Evolutionary conservation across 2,113 vertebrate genomes (phyloP).

Genomic region (Nothobranchius furzeri): DNA sequence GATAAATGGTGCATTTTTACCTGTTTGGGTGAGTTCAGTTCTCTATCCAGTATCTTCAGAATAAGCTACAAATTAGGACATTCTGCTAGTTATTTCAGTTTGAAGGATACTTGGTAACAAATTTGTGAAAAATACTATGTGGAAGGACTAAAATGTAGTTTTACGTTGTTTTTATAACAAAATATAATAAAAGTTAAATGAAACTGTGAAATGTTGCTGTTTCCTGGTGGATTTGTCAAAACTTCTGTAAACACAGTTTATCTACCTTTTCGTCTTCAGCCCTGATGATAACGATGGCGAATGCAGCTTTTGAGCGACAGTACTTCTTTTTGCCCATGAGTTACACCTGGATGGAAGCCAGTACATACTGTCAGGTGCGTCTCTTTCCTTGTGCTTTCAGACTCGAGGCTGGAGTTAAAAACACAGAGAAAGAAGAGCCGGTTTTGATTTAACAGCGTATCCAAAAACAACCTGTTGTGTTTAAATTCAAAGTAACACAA

Average conservation of each 20-base stretch:
- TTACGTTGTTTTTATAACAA: too few species aligned
- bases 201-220: neutral
- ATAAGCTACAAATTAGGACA: too few species aligned
- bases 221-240: neutral
- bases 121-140: too few species aligned
- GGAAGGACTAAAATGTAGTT: too few species aligned
- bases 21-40: conserved; percentile 35
- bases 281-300: neutral
- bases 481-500: too few species aligned
- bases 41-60: neutral
- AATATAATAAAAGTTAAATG: too few species aligned
- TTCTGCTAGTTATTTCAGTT: too few species aligned
- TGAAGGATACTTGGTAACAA: too few species aligned
- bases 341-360: conserved; percentile 58
- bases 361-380: conserved; percentile 57
- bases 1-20: neutral
- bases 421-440: too few species aligned
- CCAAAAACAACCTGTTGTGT: too few species aligned
- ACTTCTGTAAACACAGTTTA: neutral
- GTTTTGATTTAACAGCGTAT: too few species aligned
- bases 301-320: conserved; percentile 21
- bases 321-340: conserved; percentile 1
- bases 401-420: neutral
- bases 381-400: too few species aligned
- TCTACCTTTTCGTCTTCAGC: conserved; percentile 27